A percentile compares a stretch with the other conserved stretches of the same genome.
Conservation (phyloP, 2,888 invertebrate species). For the Polydesmus complanatus region DNA sequence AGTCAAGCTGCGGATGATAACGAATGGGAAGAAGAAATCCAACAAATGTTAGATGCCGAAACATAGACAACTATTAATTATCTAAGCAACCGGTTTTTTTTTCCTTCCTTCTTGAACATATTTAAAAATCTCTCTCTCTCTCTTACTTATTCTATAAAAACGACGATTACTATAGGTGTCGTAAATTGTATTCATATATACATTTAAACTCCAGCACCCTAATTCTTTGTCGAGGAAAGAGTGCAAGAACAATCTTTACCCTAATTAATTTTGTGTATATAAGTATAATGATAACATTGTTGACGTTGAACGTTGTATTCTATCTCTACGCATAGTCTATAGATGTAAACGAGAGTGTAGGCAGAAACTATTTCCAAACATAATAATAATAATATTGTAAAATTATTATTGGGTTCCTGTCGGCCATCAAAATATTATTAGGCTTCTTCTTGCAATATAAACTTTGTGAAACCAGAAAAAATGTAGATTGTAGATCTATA, state of each 20-base stretch:
- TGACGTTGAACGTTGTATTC: not conserved
- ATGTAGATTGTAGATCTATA: too few species aligned
- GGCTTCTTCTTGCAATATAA: too few species aligned
- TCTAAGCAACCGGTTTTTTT: not conserved
- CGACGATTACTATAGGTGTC: not conserved
- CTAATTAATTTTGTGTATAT: not conserved
- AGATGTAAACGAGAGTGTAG: too few species aligned
- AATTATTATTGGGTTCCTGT: too few species aligned
- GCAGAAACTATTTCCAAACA: too few species aligned
- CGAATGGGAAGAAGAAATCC: constrained; percentile 56
- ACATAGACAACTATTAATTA: constrained; percentile 21
- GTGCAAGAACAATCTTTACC: not conserved
- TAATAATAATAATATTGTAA: too few species aligned
- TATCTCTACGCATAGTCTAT: not conserved
- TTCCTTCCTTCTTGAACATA: not conserved
- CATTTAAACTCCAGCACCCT: not conserved
- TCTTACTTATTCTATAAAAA: not conserved
- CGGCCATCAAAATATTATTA: too few species aligned
- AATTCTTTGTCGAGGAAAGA: not conserved
- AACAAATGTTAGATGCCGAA: constrained; percentile 48
- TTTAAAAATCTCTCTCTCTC: too few species aligned
- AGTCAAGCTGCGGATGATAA: constrained; percentile 32
- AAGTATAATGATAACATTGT: not conserved
- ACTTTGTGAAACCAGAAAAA: too few species aligned
- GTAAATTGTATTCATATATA: not conserved